A percentile compares a stretch with the other conserved stretches of the same genome.
phyloP scores from a whole-genome alignment of 1,140 invertebrate species.

The Aphelenchoides avenae region DNA sequence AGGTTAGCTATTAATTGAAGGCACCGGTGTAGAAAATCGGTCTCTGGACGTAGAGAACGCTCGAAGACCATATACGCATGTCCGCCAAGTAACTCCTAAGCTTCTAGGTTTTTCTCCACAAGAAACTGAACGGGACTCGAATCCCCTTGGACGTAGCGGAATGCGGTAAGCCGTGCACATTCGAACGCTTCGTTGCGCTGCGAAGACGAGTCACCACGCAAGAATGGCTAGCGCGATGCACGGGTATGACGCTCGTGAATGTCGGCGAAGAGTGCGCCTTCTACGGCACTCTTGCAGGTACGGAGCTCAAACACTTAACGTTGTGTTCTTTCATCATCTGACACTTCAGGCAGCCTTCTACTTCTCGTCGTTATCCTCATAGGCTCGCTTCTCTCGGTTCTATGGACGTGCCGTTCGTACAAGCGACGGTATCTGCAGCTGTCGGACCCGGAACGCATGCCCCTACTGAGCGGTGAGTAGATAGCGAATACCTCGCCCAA shows the following conservation, averaged over 20 bases:
- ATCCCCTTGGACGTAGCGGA: not conserved
- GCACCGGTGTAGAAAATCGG: no score
- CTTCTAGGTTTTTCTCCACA: slow-evolving; percentile 4
- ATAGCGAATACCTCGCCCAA: no score
- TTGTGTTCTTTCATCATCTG: no score
- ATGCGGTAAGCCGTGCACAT: slow-evolving; percentile 13
- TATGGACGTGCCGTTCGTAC: slow-evolving; percentile 9
- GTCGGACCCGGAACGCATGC: slow-evolving; percentile 9
- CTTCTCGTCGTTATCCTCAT: slow-evolving; percentile 3
- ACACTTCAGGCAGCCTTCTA: slow-evolving; percentile 9
- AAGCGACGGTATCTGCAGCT: slow-evolving; percentile 6
- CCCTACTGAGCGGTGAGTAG: no score
- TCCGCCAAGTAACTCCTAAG: not conserved
- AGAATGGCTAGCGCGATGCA: slow-evolving; percentile 13
- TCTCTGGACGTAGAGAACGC: no score
- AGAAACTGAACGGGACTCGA: slow-evolving; percentile 2
- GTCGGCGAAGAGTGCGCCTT: slow-evolving; percentile 3
- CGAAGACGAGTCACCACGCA: slow-evolving; percentile 7
- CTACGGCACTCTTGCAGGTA: slow-evolving; percentile 14
- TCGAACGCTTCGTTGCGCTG: slow-evolving; percentile 2
- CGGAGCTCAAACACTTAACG: not conserved
- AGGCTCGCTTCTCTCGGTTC: slow-evolving; percentile 1
- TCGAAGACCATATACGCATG: no score
- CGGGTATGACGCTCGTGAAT: not conserved
- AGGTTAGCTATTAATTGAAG: no score